Evolutionary conservation across 1,140 invertebrate genomes (phyloP).

Genomic region (Drosophila seguyi): DNA sequence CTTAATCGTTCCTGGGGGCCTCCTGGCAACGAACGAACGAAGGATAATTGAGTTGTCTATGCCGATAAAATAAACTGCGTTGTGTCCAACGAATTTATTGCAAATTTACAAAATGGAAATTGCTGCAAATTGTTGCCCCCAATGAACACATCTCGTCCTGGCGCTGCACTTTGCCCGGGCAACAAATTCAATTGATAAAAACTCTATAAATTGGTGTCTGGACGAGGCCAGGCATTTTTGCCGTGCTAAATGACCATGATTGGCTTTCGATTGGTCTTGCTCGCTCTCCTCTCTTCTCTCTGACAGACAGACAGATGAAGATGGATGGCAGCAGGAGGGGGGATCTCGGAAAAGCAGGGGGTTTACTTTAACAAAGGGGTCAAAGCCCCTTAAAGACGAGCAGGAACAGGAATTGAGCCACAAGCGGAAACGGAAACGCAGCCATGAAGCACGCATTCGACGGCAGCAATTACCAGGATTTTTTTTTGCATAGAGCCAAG

Average conservation of each 20-base stretch:
- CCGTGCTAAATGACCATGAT: conserved; percentile 55
- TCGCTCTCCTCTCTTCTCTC: neutral
- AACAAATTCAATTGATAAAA: conserved; percentile 68
- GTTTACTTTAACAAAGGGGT: conserved; percentile 2
- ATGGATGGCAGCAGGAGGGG: conserved; percentile 19
- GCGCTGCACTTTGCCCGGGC: conserved; percentile 33
- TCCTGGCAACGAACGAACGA: neutral
- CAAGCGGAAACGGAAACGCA: conserved; percentile 54
- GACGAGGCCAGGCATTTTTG: conserved; percentile 20
- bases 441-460: conserved; percentile 42
- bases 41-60: conserved; percentile 57
- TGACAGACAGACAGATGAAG: conserved; percentile 49
- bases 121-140: conserved; percentile 50
- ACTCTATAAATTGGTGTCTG: conserved; percentile 35
- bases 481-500: conserved; percentile 44
- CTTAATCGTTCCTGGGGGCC: neutral
- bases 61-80: conserved; percentile 64
- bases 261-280: conserved; percentile 47
- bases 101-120: conserved; percentile 65
- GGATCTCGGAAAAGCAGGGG: neutral
- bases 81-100: conserved; percentile 57
- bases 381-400: neutral
- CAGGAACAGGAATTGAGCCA: neutral
- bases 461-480: conserved; percentile 50
- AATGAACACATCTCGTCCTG: conserved; percentile 30